These are phyloP conservation scores for Eremophila alpestris DNA, from an alignment of 2,797 vertebrate genomes.

Conservation along the genomic window DNA sequence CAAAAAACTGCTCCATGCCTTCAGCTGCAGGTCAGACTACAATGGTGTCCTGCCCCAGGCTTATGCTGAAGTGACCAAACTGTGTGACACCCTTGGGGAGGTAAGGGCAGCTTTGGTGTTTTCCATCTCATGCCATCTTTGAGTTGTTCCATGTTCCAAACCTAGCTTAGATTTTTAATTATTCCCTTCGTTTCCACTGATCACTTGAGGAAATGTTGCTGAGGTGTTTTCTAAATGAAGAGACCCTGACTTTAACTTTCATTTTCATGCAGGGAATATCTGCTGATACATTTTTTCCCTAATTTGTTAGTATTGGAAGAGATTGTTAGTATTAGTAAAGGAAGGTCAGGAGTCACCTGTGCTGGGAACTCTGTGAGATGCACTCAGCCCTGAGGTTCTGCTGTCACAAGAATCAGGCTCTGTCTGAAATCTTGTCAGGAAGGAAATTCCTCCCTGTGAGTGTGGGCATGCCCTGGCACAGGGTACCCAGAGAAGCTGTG, in stretches of 20 bases:
- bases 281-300: not conserved
- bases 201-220: not conserved
- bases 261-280: not conserved
- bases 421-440: not conserved
- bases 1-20: slow-evolving; percentile 73
- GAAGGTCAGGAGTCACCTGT: not conserved
- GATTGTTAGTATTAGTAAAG: too few relatives aligned
- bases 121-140: not conserved
- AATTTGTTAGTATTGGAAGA: not conserved
- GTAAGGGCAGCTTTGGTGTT: slow-evolving; percentile 48
- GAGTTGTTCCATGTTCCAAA: not conserved
- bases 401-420: not conserved
- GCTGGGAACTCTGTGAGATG: not conserved
- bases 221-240: not conserved
- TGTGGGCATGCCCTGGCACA: not conserved
- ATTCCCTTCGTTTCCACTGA: not conserved
- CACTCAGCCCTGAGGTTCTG: not conserved
- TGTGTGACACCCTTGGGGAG: slow-evolving; percentile 61
- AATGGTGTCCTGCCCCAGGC: slow-evolving; percentile 72
- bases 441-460: not conserved
- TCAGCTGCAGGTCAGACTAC: slow-evolving; percentile 78
- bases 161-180: not conserved
- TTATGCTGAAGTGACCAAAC: slow-evolving; percentile 67
- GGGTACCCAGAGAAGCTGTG: not conserved
- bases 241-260: not conserved